phyloP scores from a whole-genome alignment of 2,888 invertebrate genomes.

The Caradrina kadenii region DNA sequence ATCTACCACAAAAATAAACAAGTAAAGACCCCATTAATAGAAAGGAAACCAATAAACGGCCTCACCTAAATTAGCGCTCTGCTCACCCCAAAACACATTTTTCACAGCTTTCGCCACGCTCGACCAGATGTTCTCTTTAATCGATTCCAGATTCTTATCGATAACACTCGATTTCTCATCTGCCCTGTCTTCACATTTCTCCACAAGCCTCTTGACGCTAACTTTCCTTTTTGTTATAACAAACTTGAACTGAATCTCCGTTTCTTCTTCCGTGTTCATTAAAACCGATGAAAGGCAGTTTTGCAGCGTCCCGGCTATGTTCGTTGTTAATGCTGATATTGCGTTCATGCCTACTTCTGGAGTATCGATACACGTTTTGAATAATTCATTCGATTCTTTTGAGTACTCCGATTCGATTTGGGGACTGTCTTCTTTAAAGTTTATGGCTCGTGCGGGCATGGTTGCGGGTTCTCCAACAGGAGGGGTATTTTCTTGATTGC shows the following conservation, averaged over 20 bases:
- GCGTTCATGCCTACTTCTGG: slow-evolving; percentile 74
- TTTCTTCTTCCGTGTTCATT: slow-evolving; percentile 82
- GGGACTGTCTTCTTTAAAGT: slow-evolving; percentile 87
- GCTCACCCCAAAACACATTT: slow-evolving; percentile 86
- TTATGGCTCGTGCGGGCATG: slow-evolving; percentile 84
- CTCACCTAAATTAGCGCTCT: slow-evolving; percentile 72
- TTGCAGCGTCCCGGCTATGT: slow-evolving; percentile 83
- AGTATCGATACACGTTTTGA: slow-evolving; percentile 80
- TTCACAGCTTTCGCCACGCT: slow-evolving; percentile 84
- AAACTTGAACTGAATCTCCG: slow-evolving; percentile 88
- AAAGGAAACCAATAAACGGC: slow-evolving; percentile 58
- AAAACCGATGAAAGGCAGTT: slow-evolving; percentile 81
- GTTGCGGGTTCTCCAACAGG: slow-evolving; percentile 78
- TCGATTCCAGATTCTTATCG: slow-evolving; percentile 68
- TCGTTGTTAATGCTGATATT: slow-evolving; percentile 81
- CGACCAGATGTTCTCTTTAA: slow-evolving; percentile 86
- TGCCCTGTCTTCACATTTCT: slow-evolving; percentile 64
- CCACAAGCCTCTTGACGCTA: slow-evolving; percentile 77
- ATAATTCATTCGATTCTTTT: slow-evolving; percentile 83
- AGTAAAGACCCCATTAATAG: slow-evolving; percentile 47
- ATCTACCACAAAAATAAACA: slow-evolving; percentile 52
- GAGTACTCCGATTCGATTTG: slow-evolving; percentile 75
- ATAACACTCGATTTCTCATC: slow-evolving; percentile 71
- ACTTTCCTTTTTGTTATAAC: slow-evolving; percentile 85
- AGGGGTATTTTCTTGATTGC: slow-evolving; percentile 78